Evolutionary conservation across 2,888 invertebrate species (phyloP), one percentile per base, ranked within the genome.

Genomic region (Caenorhabditis macrosperma): DNA sequence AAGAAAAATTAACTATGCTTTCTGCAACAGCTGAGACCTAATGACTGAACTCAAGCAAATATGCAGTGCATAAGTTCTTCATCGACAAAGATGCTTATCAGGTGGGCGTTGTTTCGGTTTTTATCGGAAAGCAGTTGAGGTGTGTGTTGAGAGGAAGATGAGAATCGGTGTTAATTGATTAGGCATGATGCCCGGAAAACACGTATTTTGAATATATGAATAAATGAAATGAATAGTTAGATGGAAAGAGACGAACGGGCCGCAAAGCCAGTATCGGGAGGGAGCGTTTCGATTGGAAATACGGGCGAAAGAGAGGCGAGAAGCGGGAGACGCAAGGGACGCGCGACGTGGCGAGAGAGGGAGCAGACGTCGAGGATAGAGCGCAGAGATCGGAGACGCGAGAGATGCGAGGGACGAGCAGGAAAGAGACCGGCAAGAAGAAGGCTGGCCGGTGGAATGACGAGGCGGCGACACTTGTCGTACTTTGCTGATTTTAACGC

Each of bases 231-330:
- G 72, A 57, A 72, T 64, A 57, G 55, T 46, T 67, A 48, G 26
- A 57, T 28, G 57, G 33, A 38, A 24, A 35, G 20, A 17, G 20
- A 69, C 35, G 38, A 57, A 72, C 71, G 54, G 33, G 35, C 55
- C 33, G 55, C 55, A 72, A 72, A 72, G 72, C 64, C 57, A 72
- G 72, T 54, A 57, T 61, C 48, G 61, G 64, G 57, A 72, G 64
- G 26, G 63, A 75, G 63, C 59, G 74, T 33, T 66, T 75, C 66
- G 60, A 75, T 60, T 66, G 66, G 44, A 66, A 66, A 75, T 59
- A 74, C 57, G 52, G 41, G 30, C 35, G 30, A 64, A 60, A 66
- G 66, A 59, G 59, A 52, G 57, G 52, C 30, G 66, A 60, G 64
- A 66, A 60, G 52, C 12, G 48, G 22, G 66, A 66, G 66, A 48